Evolutionary conservation across 2,113 vertebrate species (phyloP).

Genomic region (Sceloporus undulatus): DNA sequence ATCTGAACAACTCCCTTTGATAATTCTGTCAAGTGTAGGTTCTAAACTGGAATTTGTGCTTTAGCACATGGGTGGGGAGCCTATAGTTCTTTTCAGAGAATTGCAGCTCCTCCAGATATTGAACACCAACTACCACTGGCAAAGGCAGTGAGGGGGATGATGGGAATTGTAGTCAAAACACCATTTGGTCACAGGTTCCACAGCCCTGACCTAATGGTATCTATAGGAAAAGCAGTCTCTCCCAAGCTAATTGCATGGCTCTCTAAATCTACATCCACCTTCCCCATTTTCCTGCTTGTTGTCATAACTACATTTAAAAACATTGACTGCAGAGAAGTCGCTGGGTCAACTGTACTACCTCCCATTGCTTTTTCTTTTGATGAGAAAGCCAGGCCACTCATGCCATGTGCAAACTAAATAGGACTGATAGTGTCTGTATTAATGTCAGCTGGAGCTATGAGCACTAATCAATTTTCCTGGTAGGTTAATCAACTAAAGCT

Average conservation of each 20-base stretch:
- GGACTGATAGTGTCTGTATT: background rate
- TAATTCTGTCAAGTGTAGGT: background rate
- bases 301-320: background rate
- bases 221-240: background rate
- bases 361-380: background rate
- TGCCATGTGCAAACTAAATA: background rate
- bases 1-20: background rate
- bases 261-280: background rate
- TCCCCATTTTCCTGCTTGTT: background rate
- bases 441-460: background rate
- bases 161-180: background rate
- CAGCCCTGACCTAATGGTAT: background rate
- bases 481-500: conserved; percentile 15
- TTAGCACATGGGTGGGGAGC: background rate
- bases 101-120: background rate
- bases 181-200: background rate
- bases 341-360: background rate
- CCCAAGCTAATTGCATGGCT: background rate
- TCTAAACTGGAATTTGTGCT: background rate
- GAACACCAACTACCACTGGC: background rate
- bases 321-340: background rate
- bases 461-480: conserved; percentile 4
- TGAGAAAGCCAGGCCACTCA: background rate
- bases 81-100: background rate
- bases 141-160: background rate